Evolutionary conservation across 2,888 invertebrate genomes (phyloP).

Genomic region (Lysandra coridon): DNA sequence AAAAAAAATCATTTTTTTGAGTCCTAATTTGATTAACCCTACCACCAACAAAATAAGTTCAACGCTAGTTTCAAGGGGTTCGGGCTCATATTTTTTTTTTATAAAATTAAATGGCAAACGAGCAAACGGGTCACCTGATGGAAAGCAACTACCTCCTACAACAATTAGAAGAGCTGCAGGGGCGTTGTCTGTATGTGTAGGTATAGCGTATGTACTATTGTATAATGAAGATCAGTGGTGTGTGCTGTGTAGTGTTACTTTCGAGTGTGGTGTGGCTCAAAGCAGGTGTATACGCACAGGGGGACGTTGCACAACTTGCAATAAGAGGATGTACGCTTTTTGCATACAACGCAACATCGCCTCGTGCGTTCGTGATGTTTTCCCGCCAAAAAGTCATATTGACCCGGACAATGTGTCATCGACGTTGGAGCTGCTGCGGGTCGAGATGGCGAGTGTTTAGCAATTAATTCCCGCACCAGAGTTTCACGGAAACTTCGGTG

Average conservation of each 20-base stretch:
- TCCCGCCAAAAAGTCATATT: constrained; percentile 33
- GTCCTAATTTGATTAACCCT: too few species aligned
- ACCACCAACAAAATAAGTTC: too few species aligned
- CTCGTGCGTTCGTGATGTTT: constrained; percentile 31
- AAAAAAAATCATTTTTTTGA: too few species aligned
- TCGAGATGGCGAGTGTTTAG: constrained; percentile 27
- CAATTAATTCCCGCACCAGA: constrained; percentile 33
- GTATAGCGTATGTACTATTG: constrained; percentile 5
- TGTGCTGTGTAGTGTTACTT: too few species aligned
- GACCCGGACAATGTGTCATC: constrained; percentile 28
- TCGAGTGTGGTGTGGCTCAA: constrained; percentile 29
- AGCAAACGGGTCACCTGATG: too few species aligned
- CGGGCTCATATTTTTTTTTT: too few species aligned
- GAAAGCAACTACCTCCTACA: too few species aligned
- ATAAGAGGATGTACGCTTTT: constrained; percentile 37
- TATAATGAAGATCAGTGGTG: too few species aligned
- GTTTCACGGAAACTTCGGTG: constrained; percentile 36
- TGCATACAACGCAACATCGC: constrained; percentile 36
- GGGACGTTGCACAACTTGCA: constrained; percentile 37
- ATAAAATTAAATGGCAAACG: too few species aligned
- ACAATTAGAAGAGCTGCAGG: too few species aligned
- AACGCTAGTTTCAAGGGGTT: too few species aligned
- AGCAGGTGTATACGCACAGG: constrained; percentile 38
- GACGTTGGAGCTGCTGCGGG: constrained; percentile 22
- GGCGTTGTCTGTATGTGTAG: too few species aligned